Percentiles rank a stretch among this genome's conserved stretches.
Evolutionary conservation across 2,113 vertebrate genomes (phyloP).

Genomic region (Hemibagrus wyckioides): DNA sequence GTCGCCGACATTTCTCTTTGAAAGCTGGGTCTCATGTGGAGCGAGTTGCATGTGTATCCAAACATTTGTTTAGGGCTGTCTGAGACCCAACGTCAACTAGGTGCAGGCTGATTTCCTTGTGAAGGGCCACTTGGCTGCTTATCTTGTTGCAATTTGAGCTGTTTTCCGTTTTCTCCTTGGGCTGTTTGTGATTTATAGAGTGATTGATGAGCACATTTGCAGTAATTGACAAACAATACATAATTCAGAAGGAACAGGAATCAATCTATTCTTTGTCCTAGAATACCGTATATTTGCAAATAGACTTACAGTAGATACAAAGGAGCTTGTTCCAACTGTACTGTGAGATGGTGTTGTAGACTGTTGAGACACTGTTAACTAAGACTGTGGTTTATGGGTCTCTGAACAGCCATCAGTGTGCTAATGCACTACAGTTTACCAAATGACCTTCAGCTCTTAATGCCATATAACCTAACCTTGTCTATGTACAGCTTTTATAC

Average conservation of each 20-base stretch:
- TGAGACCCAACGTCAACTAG: slow-evolving; percentile 15
- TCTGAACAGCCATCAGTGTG: slow-evolving; percentile 16
- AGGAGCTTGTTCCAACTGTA: neutral
- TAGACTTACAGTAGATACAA: neutral
- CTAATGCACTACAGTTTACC: slow-evolving; percentile 16
- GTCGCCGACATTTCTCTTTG: slow-evolving; percentile 36
- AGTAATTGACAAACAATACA: neutral
- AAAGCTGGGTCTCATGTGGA: slow-evolving; percentile 25
- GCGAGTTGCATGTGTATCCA: slow-evolving; percentile 14
- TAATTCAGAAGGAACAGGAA: neutral
- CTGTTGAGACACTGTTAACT: neutral
- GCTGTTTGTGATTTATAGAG: neutral
- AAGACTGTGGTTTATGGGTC: slow-evolving; percentile 18
- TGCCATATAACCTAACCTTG: slow-evolving; percentile 25
- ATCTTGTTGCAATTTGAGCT: slow-evolving; percentile 9
- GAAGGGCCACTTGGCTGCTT: neutral
- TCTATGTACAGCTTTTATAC: slow-evolving; percentile 44
- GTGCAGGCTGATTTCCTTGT: neutral
- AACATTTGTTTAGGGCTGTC: slow-evolving; percentile 50
- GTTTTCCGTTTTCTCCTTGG: neutral
- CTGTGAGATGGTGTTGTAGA: slow-evolving; percentile 31
- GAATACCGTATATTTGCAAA: neutral
- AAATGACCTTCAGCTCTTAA: slow-evolving; percentile 13
- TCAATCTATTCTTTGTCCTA: neutral
- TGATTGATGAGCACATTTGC: neutral